Percentiles rank a stretch among this genome's conserved stretches.
phyloP scores from a whole-genome alignment of 2,888 invertebrate species.

The Macrosoma leucophasiata region DNA sequence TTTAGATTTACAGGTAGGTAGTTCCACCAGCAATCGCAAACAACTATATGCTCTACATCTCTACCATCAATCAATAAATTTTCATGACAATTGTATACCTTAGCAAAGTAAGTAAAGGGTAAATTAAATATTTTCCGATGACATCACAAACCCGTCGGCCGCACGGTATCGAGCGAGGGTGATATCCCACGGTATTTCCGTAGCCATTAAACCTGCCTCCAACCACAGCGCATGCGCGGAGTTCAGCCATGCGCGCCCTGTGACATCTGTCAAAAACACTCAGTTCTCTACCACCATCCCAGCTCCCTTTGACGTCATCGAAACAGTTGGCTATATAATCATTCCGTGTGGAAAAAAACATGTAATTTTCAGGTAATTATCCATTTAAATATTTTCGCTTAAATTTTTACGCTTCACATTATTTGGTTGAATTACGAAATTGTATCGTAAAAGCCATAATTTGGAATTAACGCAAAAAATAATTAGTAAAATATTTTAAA shows the following conservation, averaged over 20 bases:
- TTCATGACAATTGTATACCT: too few relatives aligned
- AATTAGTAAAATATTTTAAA: too few relatives aligned
- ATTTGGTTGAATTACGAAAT: too few relatives aligned
- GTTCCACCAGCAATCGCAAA: too few relatives aligned
- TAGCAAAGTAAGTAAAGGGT: constrained; percentile 1
- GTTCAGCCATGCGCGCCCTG: constrained; percentile 36
- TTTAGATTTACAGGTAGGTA: too few relatives aligned
- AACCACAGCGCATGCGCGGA: constrained; percentile 42
- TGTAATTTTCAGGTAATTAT: constrained; percentile 46
- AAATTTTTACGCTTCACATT: too few relatives aligned
- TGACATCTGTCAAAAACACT: constrained; percentile 60
- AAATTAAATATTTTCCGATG: too few relatives aligned
- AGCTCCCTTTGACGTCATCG: constrained; percentile 50
- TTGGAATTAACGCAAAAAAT: too few relatives aligned
- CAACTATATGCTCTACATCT: too few relatives aligned
- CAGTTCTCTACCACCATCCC: constrained; percentile 37
- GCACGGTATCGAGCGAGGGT: constrained; percentile 3
- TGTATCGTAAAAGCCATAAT: too few relatives aligned
- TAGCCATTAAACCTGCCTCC: constrained; percentile 1
- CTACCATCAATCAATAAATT: too few relatives aligned
- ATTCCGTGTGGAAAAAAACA: constrained; percentile 38
- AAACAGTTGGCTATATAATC: constrained; percentile 30
- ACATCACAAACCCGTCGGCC: too few relatives aligned
- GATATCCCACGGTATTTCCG: constrained; percentile 16
- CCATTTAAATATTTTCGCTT: constrained; percentile 10